phyloP scores from a whole-genome alignment of 2,888 invertebrate species.

The Xanthia icteritia region DNA sequence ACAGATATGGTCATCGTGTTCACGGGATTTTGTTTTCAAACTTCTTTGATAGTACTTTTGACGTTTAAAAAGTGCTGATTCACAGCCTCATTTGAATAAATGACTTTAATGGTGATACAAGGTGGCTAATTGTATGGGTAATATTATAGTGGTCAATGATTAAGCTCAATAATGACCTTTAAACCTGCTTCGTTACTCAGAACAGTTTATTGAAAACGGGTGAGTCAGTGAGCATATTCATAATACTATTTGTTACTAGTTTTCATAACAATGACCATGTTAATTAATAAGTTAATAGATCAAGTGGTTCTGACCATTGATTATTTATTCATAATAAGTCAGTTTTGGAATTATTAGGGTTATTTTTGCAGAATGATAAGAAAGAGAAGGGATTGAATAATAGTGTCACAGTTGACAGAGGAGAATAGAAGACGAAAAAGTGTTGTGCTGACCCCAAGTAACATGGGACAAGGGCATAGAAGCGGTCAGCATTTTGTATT shows the following conservation, averaged over 20 bases:
- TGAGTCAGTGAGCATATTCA: constrained; percentile 51
- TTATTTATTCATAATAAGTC: neutral
- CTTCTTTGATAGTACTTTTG: too few relatives aligned
- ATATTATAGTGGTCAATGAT: neutral
- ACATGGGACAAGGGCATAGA: neutral
- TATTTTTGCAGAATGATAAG: neutral
- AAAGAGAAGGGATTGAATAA: neutral
- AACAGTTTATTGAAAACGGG: constrained; percentile 40
- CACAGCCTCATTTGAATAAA: too few relatives aligned
- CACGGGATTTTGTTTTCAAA: too few relatives aligned
- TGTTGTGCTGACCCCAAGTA: too few relatives aligned
- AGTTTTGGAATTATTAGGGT: neutral
- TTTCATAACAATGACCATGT: constrained; percentile 30
- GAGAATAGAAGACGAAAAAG: neutral
- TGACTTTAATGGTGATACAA: too few relatives aligned
- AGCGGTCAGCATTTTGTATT: neutral
- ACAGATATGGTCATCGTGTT: too few relatives aligned
- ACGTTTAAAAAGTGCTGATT: too few relatives aligned
- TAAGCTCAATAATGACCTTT: constrained; percentile 25
- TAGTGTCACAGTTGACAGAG: neutral
- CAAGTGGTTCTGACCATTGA: neutral
- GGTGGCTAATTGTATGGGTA: neutral
- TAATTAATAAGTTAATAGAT: neutral
- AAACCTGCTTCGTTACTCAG: constrained; percentile 27
- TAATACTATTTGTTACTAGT: neutral